Base-by-base conservation (phyloP, 2,797 vertebrate genomes). In the Rachycentron canadum region DNA sequence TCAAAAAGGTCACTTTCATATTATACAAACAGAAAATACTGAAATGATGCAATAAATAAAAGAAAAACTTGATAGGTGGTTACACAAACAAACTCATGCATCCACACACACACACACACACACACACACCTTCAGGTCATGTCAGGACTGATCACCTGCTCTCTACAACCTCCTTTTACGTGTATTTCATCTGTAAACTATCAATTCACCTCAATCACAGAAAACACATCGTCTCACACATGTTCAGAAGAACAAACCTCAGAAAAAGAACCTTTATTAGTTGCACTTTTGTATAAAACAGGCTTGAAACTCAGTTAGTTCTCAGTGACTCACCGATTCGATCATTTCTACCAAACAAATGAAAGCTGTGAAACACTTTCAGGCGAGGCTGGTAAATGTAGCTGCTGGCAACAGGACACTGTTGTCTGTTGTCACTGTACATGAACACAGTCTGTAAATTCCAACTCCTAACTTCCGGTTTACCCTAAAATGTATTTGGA, bases 21-120 rank as follows among this genome's bases (percentile, higher is more conserved):
- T 47, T 38, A 25, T 53, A 32, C 30, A 55, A 41, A 50, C 49
- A 66, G 50, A 61, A 43, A 73, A 63, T 41, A 75, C n/a, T n/a
- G n/a, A n/a, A n/a, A n/a, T n/a, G n/a, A n/a, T n/a, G n/a, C n/a
- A n/a, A n/a, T n/a, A n/a, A n/a, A n/a, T n/a, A n/a, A n/a, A n/a
- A n/a, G n/a, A n/a, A n/a, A n/a, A 32, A 23, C 36, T 16, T 41
- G 58, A 62, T 73, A 38, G 58, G 43, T 60, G n/a, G 23, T 26
- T 52, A 38, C n/a, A 64, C 40, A 43, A n/a, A 59, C 53, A 41
- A 28, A 36, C 45, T 11, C 53, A 23, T 7, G 17, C 13, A 2
- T 16, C 21, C 19, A 57, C 55, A 34, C 30, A 57, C 62, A 64
- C 16, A n/a, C 40, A 28, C 28, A 28, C 32, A 53, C 55, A 34